These are phyloP conservation scores for Temnothorax rugatulus DNA, from an alignment of 2,888 invertebrate genomes.

Conservation along the genomic window DNA sequence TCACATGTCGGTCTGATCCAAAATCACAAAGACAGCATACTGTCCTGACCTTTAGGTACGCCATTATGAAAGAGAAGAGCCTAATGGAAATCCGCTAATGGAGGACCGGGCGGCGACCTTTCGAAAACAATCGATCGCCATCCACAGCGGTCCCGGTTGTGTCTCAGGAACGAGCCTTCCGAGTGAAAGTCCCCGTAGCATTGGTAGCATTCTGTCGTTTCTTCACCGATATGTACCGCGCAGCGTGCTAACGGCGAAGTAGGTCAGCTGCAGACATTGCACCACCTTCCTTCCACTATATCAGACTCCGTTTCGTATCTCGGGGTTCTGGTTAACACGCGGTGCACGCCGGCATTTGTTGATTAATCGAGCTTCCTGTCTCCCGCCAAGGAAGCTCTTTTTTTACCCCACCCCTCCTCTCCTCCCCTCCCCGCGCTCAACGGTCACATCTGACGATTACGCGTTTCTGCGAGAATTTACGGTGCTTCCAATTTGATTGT, in stretches of 20 bases:
- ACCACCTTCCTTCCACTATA: constrained; percentile 76
- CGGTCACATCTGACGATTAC: constrained; percentile 15
- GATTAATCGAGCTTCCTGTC: constrained; percentile 59
- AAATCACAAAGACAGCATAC: constrained; percentile 58
- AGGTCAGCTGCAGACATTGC: constrained; percentile 81
- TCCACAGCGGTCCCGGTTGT: constrained; percentile 72
- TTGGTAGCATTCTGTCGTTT: constrained; percentile 82
- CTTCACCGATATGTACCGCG: constrained; percentile 78
- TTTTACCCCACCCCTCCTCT: neutral
- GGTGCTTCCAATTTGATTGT: constrained; percentile 34
- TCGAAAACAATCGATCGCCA: constrained; percentile 81
- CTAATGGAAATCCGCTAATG: constrained; percentile 79
- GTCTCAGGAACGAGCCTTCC: constrained; percentile 76
- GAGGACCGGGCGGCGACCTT: constrained; percentile 80
- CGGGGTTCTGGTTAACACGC: constrained; percentile 56
- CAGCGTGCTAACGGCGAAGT: constrained; percentile 71
- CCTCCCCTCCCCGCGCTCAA: neutral
- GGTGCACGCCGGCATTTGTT: constrained; percentile 35
- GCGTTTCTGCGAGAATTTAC: constrained; percentile 30
- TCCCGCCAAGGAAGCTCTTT: constrained; percentile 19
- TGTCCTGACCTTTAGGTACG: constrained; percentile 62
- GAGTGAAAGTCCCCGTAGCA: constrained; percentile 82
- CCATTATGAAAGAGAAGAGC: constrained; percentile 73
- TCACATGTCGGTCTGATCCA: constrained; percentile 37
- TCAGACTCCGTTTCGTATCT: constrained; percentile 67